A percentile compares a stretch with the other conserved stretches of the same genome.
phyloP scores from a whole-genome alignment of 2,888 invertebrate genomes.

The Drepanosiphum platanoidis region DNA sequence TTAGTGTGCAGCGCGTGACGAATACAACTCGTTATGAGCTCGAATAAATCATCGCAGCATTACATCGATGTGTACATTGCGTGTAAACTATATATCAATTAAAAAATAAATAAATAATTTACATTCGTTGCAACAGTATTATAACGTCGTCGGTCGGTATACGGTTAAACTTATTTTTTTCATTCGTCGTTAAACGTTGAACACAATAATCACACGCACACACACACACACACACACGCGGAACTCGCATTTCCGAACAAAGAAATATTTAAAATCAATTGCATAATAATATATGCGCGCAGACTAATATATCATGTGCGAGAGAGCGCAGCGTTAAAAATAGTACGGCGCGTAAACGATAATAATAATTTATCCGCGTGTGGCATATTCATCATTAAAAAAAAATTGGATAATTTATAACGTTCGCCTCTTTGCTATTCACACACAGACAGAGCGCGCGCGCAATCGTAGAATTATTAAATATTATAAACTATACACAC shows the following conservation, averaged over 20 bases:
- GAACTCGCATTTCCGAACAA: background rate
- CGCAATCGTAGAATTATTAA: background rate
- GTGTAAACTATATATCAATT: too few species aligned
- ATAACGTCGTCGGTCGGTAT: too few species aligned
- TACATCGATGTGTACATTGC: too few species aligned
- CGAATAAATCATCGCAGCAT: too few species aligned
- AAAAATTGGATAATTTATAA: constrained; percentile 36
- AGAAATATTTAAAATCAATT: constrained; percentile 7
- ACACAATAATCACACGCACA: background rate
- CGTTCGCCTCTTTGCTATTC: background rate
- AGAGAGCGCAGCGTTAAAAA: too few species aligned
- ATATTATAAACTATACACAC: constrained; percentile 11
- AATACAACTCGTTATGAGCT: too few species aligned
- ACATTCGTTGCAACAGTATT: too few species aligned
- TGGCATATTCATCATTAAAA: constrained; percentile 27
- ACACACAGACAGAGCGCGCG: background rate
- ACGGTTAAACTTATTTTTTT: too few species aligned
- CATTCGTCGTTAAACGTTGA: background rate
- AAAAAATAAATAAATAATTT: too few species aligned
- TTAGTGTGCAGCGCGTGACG: too few species aligned
- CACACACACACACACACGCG: background rate
- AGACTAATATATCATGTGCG: background rate
- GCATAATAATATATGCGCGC: background rate
- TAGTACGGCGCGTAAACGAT: background rate
- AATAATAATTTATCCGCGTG: constrained; percentile 27